These are phyloP conservation scores for Antennarius maculatus DNA, from an alignment of 2,797 vertebrate species.

Conservation along the genomic window DNA sequence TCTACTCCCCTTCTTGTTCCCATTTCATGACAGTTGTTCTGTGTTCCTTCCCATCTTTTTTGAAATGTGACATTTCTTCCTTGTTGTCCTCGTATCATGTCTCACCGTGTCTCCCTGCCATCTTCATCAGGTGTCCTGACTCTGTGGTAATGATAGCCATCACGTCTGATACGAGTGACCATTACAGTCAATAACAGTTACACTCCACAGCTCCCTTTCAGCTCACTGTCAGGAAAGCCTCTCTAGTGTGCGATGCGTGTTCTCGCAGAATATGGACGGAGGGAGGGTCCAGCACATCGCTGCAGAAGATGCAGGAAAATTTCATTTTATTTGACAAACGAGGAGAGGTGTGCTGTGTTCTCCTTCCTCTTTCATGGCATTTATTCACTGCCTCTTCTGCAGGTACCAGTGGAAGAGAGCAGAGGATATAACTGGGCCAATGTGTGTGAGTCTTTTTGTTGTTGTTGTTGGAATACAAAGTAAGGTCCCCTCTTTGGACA, in stretches of 20 bases:
- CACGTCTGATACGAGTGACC: conserved; percentile 24
- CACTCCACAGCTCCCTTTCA: conserved; percentile 1
- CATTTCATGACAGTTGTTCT: neutral
- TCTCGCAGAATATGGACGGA: neutral
- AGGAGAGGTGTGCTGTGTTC: too few species aligned
- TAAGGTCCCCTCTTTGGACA: too few species aligned
- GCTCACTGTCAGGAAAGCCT: conserved; percentile 27
- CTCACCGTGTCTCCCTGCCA: conserved; percentile 27
- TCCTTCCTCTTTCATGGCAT: too few species aligned
- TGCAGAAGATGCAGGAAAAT: too few species aligned
- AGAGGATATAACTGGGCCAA: too few species aligned
- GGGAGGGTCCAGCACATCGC: too few species aligned
- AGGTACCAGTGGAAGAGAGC: too few species aligned
- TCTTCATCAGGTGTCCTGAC: conserved; percentile 28
- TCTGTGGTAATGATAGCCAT: conserved; percentile 36
- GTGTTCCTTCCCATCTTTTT: neutral
- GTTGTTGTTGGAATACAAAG: too few species aligned
- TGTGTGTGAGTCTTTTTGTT: too few species aligned
- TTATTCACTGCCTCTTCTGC: too few species aligned
- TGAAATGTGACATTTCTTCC: conserved; percentile 4
- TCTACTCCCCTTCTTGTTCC: neutral
- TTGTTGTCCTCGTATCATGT: conserved; percentile 13
- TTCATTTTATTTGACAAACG: too few species aligned
- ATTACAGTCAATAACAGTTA: conserved; percentile 33
- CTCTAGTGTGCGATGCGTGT: conserved; percentile 21